A percentile compares a stretch with the other conserved stretches of the same genome.
These are phyloP conservation scores for Lethocerus indicus DNA, from an alignment of 1,140 invertebrate species.

Conservation along the genomic window DNA sequence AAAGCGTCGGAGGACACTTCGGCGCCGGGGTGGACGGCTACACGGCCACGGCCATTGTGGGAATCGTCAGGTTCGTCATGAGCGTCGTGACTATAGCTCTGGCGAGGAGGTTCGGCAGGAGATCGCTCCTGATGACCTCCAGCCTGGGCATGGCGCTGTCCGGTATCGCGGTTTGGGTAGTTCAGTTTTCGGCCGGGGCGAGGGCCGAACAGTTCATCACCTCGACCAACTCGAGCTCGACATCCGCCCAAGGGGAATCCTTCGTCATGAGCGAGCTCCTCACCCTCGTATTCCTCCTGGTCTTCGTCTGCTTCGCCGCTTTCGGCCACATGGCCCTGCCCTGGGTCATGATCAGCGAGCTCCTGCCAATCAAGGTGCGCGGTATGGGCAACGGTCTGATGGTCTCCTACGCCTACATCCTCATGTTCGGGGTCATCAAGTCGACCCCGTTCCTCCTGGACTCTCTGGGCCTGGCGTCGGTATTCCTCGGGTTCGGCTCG, in stretches of 20 bases:
- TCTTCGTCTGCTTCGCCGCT: constrained; percentile 33
- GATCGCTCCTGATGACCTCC: constrained; percentile 30
- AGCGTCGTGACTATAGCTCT: constrained; percentile 28
- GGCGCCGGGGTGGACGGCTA: constrained; percentile 26
- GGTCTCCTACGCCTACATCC: constrained; percentile 37
- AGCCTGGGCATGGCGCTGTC: constrained; percentile 30
- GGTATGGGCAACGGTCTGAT: constrained; percentile 34
- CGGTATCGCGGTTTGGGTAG: constrained; percentile 4
- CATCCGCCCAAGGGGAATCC: too few species aligned
- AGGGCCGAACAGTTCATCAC: neutral
- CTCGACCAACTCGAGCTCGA: too few species aligned
- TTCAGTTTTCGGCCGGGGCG: neutral
- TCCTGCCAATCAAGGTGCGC: constrained; percentile 24
- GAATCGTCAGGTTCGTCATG: constrained; percentile 31
- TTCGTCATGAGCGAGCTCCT: constrained; percentile 3
- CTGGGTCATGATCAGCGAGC: constrained; percentile 39
- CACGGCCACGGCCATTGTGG: constrained; percentile 29
- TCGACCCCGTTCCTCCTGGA: constrained; percentile 35
- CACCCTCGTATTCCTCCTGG: constrained; percentile 25
- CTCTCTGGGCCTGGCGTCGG: constrained; percentile 28
- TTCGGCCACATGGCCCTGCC: constrained; percentile 39
- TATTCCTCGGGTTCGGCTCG: constrained; percentile 42
- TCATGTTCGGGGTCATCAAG: constrained; percentile 46
- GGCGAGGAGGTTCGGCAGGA: constrained; percentile 33
- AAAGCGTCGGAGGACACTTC: constrained; percentile 27